phyloP scores from a whole-genome alignment of 2,888 invertebrate genomes.

The Sinhomidia bicolor region DNA sequence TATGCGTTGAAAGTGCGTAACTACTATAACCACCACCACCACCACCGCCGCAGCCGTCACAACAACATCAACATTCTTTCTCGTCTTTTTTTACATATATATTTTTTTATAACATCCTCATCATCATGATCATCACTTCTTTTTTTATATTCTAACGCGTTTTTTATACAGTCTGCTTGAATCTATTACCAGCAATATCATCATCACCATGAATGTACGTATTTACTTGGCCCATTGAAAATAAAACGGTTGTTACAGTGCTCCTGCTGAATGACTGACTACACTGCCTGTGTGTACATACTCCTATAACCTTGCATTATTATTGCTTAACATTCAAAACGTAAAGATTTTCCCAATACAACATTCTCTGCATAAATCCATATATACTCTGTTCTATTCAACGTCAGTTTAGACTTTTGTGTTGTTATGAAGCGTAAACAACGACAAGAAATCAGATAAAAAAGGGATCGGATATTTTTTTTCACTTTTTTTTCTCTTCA shows the following conservation, averaged over 20 bases:
- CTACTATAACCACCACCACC: not conserved
- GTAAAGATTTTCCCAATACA: too few species aligned
- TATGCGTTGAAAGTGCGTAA: not conserved
- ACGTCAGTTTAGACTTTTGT: slow-evolving; percentile 24
- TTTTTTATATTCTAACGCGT: not conserved
- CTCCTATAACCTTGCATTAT: too few species aligned
- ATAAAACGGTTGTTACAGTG: too few species aligned
- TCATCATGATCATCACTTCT: not conserved
- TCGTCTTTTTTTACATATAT: too few species aligned
- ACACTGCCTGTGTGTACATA: too few species aligned
- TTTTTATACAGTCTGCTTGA: slow-evolving; percentile 20
- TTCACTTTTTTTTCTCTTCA: not conserved
- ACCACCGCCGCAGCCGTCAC: not conserved
- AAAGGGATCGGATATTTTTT: not conserved
- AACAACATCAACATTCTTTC: not conserved
- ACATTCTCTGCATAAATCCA: too few species aligned
- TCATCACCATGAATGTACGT: too few species aligned
- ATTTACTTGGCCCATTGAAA: too few species aligned
- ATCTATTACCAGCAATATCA: too few species aligned
- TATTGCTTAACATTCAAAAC: too few species aligned
- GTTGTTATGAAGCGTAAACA: slow-evolving; percentile 60
- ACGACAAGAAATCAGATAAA: slow-evolving; percentile 58
- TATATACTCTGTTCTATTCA: not conserved
- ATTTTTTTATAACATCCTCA: not conserved
- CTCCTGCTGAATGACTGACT: too few species aligned